These are phyloP conservation scores for Hartigia nigra DNA, from an alignment of 2,888 invertebrate species.

Conservation along the genomic window DNA sequence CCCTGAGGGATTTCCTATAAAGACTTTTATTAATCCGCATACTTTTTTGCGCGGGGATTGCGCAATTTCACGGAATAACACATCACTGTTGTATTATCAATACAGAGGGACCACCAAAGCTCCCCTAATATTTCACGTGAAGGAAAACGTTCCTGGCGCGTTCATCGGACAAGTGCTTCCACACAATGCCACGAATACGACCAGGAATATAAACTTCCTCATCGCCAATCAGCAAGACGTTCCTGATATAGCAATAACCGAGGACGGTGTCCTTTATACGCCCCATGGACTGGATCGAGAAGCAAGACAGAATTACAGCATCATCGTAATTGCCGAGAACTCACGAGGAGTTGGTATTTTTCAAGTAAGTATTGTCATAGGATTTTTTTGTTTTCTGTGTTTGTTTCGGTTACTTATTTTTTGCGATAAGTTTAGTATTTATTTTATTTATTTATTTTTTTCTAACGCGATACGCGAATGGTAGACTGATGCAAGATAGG, in stretches of 20 bases:
- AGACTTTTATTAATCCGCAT: not conserved
- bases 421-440: not conserved
- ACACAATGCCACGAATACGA: conserved; percentile 64
- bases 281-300: conserved; percentile 83
- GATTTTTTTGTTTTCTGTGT: not conserved
- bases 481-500: too few species aligned
- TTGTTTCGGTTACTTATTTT: conserved; percentile 8
- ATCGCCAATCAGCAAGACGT: conserved; percentile 88
- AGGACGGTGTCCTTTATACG: conserved; percentile 84
- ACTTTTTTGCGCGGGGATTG: not conserved
- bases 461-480: not conserved
- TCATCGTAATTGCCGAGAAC: conserved; percentile 85
- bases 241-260: conserved; percentile 80
- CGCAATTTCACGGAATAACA: not conserved
- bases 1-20: not conserved
- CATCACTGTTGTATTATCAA: not conserved
- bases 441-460: conserved; percentile 15
- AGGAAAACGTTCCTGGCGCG: conserved; percentile 80
- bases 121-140: conserved; percentile 79
- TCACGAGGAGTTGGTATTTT: conserved; percentile 79
- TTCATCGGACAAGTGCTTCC: conserved; percentile 79
- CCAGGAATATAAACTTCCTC: conserved; percentile 75
- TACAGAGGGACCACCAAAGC: conserved; percentile 75
- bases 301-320: conserved; percentile 76
- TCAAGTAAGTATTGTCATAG: conserved; percentile 68